Base-by-base conservation (phyloP, 2,888 invertebrate genomes). In the Ethmia dodecea region DNA sequence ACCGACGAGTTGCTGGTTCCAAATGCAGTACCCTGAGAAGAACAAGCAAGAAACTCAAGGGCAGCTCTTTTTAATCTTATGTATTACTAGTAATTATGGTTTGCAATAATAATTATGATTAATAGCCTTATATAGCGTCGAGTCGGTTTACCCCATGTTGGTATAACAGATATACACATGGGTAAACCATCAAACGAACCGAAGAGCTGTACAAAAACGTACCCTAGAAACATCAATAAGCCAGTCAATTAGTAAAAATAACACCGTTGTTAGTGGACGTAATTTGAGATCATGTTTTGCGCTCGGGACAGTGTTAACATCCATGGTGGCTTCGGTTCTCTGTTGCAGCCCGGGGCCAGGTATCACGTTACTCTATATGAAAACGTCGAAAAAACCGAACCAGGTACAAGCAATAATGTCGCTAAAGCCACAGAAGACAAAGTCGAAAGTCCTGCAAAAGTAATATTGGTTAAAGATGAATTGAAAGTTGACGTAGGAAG, bases 191-290 rank as follows among this genome's bases (percentile, higher is more conserved):
- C n/a, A n/a, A n/a, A n/a, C n/a, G n/a, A n/a, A n/a, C n/a, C n/a
- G n/a, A n/a, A n/a, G n/a, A n/a, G n/a, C n/a, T n/a, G n/a, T n/a
- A n/a, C n/a, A n/a, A 31, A 30, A 3, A 22, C n/a, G n/a, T 22
- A n/a, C 9, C 22, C 22, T 4, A 8, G 8, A n/a, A 22, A 22
- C 22, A 22, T 22, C 9, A 22, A 22, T 6, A 13, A n/a, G 10
- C 13, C 8, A 14, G 13, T 41, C 52, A 51, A 55, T 55, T 57
- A 50, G 47, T 53, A 48, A 45, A 52, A 55, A 55, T 42, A 57
- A 55, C 51, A 53, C 22, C 15, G 11, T 30, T 39, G 37, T 38
- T 40, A 45, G 42, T 40, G 40, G 41, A 50, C 39, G 49, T 43
- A 50, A 55, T 37, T 37, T 30, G 50, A 57, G 38, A 53, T 8